A percentile compares a stretch with the other conserved stretches of the same genome.
Evolutionary conservation across 2,888 invertebrate genomes (phyloP).

Genomic region (Agrochola circellaris): DNA sequence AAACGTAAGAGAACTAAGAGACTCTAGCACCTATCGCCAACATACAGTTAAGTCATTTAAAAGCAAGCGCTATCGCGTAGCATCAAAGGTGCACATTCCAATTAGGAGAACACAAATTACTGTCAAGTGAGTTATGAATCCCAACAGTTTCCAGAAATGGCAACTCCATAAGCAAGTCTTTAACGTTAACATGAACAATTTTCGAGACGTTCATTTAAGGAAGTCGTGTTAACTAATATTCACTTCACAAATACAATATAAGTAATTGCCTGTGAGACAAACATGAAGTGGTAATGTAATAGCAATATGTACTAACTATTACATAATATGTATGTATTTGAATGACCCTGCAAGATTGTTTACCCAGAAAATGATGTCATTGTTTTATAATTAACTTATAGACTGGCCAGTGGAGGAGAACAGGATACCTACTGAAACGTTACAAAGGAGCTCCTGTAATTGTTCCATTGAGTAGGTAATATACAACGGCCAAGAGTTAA

Average conservation of each 20-base stretch:
- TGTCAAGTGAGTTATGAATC: conserved; percentile 15
- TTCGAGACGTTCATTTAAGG: not conserved
- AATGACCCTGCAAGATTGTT: conserved; percentile 48
- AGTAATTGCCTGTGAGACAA: conserved; percentile 31
- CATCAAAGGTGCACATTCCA: conserved; percentile 33
- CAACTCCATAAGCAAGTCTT: conserved; percentile 2
- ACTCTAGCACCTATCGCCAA: not conserved
- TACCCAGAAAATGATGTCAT: conserved; percentile 68
- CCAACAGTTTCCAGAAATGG: conserved; percentile 10
- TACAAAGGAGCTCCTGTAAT: conserved; percentile 10
- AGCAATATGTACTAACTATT: conserved; percentile 6
- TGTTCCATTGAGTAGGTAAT: not conserved
- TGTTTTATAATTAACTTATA: conserved; percentile 42
- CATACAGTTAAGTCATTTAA: not conserved
- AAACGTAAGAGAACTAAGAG: no score
- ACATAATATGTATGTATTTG: conserved; percentile 26
- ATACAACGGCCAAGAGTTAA: not conserved
- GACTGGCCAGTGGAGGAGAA: conserved; percentile 7
- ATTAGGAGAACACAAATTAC: conserved; percentile 16
- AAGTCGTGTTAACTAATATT: conserved; percentile 32
- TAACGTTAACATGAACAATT: not conserved
- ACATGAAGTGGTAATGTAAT: conserved; percentile 26
- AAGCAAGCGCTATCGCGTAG: not conserved
- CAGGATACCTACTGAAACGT: conserved; percentile 10
- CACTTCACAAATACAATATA: conserved; percentile 29